phyloP scores from a whole-genome alignment of 2,113 vertebrate species.

The Oryzias melastigma region DNA sequence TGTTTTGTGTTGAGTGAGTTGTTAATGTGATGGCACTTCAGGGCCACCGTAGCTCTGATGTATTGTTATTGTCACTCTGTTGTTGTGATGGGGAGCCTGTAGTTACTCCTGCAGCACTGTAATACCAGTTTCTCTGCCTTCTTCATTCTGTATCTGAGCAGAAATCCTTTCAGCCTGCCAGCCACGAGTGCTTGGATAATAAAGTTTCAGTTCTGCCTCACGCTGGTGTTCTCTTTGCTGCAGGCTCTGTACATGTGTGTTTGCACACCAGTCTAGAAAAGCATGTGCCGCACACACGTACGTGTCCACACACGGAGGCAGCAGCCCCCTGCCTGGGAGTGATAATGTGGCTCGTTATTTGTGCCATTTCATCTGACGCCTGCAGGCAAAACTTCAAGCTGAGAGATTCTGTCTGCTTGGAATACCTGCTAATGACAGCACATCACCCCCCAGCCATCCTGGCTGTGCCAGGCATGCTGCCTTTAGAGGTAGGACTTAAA shows the following conservation, averaged over 20 bases:
- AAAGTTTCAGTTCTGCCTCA: slow-evolving; percentile 39
- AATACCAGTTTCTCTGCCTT: no score
- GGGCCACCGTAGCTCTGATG: no score
- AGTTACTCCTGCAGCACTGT: no score
- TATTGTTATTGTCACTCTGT: no score
- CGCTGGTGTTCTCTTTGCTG: slow-evolving; percentile 9
- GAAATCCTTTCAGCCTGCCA: no score
- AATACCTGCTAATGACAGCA: slow-evolving; percentile 58
- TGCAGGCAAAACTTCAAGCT: slow-evolving; percentile 63
- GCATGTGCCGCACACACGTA: slow-evolving; percentile 2
- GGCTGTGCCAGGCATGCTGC: not conserved
- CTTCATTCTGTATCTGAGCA: no score
- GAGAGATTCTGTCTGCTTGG: slow-evolving; percentile 56
- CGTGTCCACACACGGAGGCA: slow-evolving; percentile 28
- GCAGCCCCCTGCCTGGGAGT: slow-evolving; percentile 62
- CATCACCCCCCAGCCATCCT: not conserved
- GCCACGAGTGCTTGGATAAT: slow-evolving; percentile 12
- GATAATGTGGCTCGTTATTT: slow-evolving; percentile 71
- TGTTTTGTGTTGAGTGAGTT: no score
- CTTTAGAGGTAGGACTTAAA: slow-evolving; percentile 3
- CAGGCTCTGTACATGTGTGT: slow-evolving; percentile 13
- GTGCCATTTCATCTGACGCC: slow-evolving; percentile 67
- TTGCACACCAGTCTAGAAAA: slow-evolving; percentile 1
- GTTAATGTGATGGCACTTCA: no score
- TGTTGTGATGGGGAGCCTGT: no score